Base-by-base conservation (phyloP, 2,797 vertebrate genomes). In the Onychomys arenicola region DNA sequence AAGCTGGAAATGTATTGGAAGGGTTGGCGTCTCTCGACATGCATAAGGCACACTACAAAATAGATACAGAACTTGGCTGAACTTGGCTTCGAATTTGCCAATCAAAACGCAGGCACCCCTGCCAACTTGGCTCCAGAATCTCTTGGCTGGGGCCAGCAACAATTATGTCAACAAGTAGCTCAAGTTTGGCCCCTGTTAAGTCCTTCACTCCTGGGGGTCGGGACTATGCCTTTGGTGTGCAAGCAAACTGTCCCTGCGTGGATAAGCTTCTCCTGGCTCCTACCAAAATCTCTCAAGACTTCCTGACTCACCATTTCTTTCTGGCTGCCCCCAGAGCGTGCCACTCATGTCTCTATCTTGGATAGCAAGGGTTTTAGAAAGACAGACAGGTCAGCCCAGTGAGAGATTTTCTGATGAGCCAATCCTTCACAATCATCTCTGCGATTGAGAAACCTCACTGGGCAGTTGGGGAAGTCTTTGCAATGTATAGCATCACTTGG, bases 241-340 rank as follows among this genome's bases (percentile, higher is more conserved):
- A 98, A 98, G 98, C 98, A 98, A 98, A 98, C 61, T 98, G 98
- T 98, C 98, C 98, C 94, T 96, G 97, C 97, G 96, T 91, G 88
- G 0, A 97, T 65, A 98, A 98, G 98, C 98, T 98, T 97, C 99
- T 99, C 99, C 98, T 98, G 98, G 98, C 98, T 99, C 99, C 99
- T 99, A 99, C 99, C 99, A 99, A 98, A 99, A 99, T 99, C 99
- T 99, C 99, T 98, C 98, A 96, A 99, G 99, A 99, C 98, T 99
- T 98, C 98, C 99, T 99, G 98, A 98, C 99, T 99, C 99, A 99
- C 99, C 99, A 99, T 98, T 98, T 98, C 97, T 98, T 98, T 97
- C 97, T 98, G 95, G 95, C 98, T 98, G 7, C 98, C 98, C 98
- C 97, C 95, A 98, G 98, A 98, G 98, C 97, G 97, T 19, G 87